These are phyloP conservation scores for Hucho hucho DNA, from an alignment of 2,113 vertebrate species.

Conservation along the genomic window DNA sequence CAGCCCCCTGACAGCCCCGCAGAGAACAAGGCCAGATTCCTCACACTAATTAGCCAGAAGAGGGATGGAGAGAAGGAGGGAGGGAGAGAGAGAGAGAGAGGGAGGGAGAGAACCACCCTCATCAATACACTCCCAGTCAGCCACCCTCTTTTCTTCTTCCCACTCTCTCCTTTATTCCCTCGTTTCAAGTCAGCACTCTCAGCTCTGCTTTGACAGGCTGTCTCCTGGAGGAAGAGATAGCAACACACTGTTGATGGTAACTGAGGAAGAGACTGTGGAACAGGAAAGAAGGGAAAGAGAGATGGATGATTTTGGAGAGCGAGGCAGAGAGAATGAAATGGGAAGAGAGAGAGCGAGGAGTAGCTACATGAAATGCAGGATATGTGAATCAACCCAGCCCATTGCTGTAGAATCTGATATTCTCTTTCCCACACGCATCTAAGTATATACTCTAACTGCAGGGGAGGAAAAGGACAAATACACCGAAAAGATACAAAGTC, in stretches of 20 bases:
- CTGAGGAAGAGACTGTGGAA: constrained; percentile 14
- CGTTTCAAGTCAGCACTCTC: constrained; percentile 43
- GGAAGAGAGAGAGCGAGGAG: background rate
- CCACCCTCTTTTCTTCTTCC: background rate
- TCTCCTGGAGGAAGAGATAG: constrained; percentile 54
- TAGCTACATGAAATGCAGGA: constrained; percentile 39
- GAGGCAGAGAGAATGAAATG: no score
- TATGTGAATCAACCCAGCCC: constrained; percentile 41
- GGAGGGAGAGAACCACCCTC: constrained; percentile 22
- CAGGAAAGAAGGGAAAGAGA: constrained; percentile 16
- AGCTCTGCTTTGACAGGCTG: constrained; percentile 48
- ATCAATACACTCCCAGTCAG: constrained; percentile 28
- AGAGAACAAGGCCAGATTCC: constrained; percentile 35
- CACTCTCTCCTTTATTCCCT: constrained; percentile 9
- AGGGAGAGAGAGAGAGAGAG: background rate
- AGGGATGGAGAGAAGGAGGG: background rate
- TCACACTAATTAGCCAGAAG: constrained; percentile 35
- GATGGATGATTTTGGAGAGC: no score
- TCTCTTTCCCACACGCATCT: constrained; percentile 66
- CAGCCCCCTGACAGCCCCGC: constrained; percentile 47
- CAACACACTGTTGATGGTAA: constrained; percentile 34
- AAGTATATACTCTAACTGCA: constrained; percentile 67
- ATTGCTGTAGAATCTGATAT: constrained; percentile 64
- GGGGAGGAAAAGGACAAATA: constrained; percentile 53
- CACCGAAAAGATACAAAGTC: constrained; percentile 63